phyloP scores from a whole-genome alignment of 2,797 vertebrate genomes.

The Alauda arvensis region DNA sequence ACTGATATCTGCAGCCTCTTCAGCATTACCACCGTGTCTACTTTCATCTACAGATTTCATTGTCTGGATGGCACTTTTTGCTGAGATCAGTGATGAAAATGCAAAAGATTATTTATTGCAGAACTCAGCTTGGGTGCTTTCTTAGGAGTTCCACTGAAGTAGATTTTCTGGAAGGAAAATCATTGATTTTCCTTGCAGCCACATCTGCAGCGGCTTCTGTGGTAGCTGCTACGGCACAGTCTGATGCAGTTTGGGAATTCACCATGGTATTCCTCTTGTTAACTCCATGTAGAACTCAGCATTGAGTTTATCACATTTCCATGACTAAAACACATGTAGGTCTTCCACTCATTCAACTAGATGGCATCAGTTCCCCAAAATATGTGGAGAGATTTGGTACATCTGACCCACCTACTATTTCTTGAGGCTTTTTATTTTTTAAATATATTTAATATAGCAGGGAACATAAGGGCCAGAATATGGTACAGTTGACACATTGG shows the following conservation, averaged over 20 bases:
- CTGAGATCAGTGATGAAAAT: neutral
- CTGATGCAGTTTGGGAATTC: neutral
- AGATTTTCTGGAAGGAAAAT: neutral
- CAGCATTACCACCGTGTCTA: neutral
- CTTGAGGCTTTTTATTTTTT: neutral
- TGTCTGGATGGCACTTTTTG: neutral
- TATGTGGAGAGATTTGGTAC: neutral
- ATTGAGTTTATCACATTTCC: neutral
- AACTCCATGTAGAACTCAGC: neutral
- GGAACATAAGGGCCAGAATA: neutral
- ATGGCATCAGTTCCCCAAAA: neutral
- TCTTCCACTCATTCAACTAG: neutral
- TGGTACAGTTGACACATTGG: neutral
- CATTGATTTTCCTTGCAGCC: neutral
- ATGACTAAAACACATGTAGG: neutral
- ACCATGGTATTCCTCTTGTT: neutral
- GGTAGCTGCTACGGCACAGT: neutral
- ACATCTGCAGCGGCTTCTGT: neutral
- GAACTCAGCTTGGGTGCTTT: neutral
- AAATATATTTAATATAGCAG: neutral
- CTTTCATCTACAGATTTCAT: neutral
- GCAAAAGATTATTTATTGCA: neutral
- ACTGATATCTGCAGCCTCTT: neutral
- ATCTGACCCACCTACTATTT: neutral
- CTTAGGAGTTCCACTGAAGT: accelerated